Percentiles rank a stretch among this genome's conserved stretches.
These are phyloP conservation scores for Nicator chloris DNA, from an alignment of 2,113 vertebrate genomes.

Conservation along the genomic window DNA sequence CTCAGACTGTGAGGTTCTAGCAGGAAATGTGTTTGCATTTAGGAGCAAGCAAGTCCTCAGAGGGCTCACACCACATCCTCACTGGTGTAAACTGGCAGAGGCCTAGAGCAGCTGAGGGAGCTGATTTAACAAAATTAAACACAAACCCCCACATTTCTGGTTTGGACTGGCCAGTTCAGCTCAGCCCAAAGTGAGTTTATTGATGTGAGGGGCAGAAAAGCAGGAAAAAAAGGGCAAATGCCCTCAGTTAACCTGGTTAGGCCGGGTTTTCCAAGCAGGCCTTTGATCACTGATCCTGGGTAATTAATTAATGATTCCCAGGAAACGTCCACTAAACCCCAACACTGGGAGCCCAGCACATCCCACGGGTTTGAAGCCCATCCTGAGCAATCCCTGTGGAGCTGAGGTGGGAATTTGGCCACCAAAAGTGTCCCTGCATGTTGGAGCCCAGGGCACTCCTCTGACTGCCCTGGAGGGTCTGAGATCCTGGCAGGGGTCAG, in stretches of 20 bases:
- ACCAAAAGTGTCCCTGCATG: neutral
- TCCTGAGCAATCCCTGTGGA: fast-evolving
- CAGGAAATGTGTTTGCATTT: slow-evolving; percentile 33
- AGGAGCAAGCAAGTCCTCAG: neutral
- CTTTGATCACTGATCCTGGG: neutral
- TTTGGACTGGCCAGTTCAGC: neutral
- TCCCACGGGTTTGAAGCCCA: neutral
- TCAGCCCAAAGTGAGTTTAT: neutral
- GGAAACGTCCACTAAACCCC: neutral
- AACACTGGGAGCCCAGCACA: neutral
- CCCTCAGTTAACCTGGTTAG: neutral
- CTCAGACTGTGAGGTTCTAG: neutral
- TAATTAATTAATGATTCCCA: neutral
- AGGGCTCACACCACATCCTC: neutral
- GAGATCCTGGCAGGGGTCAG: no score
- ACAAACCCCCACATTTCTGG: neutral
- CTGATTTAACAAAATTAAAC: neutral
- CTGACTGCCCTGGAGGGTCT: no score
- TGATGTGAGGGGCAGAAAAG: neutral
- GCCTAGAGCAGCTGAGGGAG: neutral
- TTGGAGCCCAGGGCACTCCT: no score
- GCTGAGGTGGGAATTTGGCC: neutral
- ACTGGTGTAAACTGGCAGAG: neutral
- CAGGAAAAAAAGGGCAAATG: neutral
- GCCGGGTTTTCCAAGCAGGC: neutral